Evolutionary conservation across 1,140 invertebrate genomes (phyloP).

Genomic region (Chrysoperla carnea): DNA sequence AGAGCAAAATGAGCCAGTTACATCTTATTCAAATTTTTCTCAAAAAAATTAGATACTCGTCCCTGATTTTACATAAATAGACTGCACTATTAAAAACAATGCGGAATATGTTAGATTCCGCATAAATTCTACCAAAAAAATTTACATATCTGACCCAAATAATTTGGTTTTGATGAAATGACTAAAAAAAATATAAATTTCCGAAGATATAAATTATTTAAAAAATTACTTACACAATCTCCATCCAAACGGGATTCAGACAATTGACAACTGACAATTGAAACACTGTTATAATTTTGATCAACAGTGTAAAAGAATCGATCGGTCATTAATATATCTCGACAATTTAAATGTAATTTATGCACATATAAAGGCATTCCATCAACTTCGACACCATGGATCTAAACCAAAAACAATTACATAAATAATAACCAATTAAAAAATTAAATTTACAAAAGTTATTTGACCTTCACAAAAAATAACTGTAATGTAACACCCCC

Average conservation of each 20-base stretch:
- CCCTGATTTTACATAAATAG: no score
- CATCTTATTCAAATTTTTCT: no score
- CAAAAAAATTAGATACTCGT: no score
- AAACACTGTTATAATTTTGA: slow-evolving; percentile 26
- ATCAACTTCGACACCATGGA: slow-evolving; percentile 43
- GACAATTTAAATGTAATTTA: slow-evolving; percentile 38
- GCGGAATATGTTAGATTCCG: no score
- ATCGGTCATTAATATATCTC: slow-evolving; percentile 37
- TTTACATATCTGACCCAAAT: no score
- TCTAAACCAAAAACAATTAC: slow-evolving; percentile 19
- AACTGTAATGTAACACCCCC: no score
- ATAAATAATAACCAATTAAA: slow-evolving; percentile 2
- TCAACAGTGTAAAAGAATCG: slow-evolving; percentile 39
- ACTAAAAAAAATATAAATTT: background rate
- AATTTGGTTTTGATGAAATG: no score
- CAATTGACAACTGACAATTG: slow-evolving; percentile 38
- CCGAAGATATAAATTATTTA: background rate
- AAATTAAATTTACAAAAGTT: no score
- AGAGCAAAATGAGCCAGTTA: no score
- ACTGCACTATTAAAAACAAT: no score
- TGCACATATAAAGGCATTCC: slow-evolving; percentile 47
- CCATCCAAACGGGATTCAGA: slow-evolving; percentile 38
- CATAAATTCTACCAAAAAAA: no score
- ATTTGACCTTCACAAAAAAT: no score
- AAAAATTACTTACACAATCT: slow-evolving; percentile 24